Base-by-base conservation (phyloP, 2,888 invertebrate species). In the Cheilosia pagana region DNA sequence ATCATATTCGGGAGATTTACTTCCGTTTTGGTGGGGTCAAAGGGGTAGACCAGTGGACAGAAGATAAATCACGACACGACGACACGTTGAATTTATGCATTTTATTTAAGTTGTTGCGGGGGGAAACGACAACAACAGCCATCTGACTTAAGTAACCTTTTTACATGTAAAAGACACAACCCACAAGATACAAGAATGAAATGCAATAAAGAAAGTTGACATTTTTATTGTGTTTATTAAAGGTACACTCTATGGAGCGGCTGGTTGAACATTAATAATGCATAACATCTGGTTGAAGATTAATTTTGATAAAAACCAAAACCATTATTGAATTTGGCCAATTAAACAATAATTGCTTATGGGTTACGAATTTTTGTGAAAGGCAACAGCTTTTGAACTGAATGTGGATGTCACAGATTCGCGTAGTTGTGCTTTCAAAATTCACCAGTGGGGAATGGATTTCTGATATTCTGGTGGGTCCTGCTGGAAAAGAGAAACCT, bases 21-120 rank as follows among this genome's bases (percentile, higher is more conserved):
- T 85, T 85, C 85, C 85, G 85, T 85, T 85, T 85, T 57, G 59
- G 71, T 81, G 75, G 59, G 68, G 72, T 19, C 10, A 31, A 48
- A 19, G 55, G 14, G 16, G 57, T 23, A 62, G 59, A 71, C 77
- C 39, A 72, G 31, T 68, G 65, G 75, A 67, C 70, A 74, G 75
- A 71, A 71, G 85, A 85, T 85, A 85, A 76, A 85, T 79, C 85
- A 85, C 85, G 75, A 79, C 85, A 75, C 79, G 79, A 79, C 70
- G 52, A 67, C 35, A 35, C 70, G 57, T 45, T 67, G 79, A 71
- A 85, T 85, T 75, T 63, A 74, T 77, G 71, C 77, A 85, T 85
- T 83, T 79, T 70, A 75, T 70, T 75, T 55, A 63, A 63, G 35
- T 55, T 31, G 28, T 43, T 52, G 25, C n/a, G 39, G 10, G 60